phyloP scores from a whole-genome alignment of 1,140 invertebrate species.

The Papilio xuthus region DNA sequence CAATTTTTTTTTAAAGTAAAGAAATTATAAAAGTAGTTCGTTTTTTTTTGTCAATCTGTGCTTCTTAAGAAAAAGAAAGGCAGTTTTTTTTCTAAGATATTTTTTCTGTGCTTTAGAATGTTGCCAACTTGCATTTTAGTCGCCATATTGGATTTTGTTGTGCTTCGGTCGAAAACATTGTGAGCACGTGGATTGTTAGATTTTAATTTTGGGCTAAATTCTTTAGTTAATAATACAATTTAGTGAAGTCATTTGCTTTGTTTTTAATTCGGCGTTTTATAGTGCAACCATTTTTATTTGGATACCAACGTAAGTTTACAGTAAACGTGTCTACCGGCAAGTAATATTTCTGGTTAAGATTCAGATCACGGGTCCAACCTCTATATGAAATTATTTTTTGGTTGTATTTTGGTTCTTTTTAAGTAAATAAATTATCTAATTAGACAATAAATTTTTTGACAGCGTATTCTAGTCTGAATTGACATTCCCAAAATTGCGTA shows the following conservation, averaged over 20 bases:
- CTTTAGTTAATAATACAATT: constrained; percentile 65
- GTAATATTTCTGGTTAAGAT: constrained; percentile 51
- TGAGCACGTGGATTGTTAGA: constrained; percentile 81
- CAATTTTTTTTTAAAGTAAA: not conserved
- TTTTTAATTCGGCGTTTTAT: constrained; percentile 52
- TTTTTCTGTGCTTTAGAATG: constrained; percentile 49
- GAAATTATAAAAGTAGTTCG: not conserved
- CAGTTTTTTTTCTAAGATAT: not conserved
- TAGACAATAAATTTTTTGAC: constrained; percentile 45
- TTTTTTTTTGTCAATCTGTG: not conserved
- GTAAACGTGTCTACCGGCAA: constrained; percentile 59
- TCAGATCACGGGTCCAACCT: constrained; percentile 59
- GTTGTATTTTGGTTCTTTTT: constrained; percentile 42
- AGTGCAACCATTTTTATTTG: constrained; percentile 56
- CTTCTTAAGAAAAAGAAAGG: not conserved
- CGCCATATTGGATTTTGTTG: constrained; percentile 82
- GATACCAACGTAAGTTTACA: constrained; percentile 66
- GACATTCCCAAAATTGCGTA: constrained; percentile 75
- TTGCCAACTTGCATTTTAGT: constrained; percentile 57
- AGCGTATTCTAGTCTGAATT: constrained; percentile 43
- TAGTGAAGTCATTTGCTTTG: constrained; percentile 53
- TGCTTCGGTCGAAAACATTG: constrained; percentile 80
- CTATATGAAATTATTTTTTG: constrained; percentile 48
- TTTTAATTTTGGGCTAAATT: constrained; percentile 72
- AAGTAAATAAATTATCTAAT: constrained; percentile 45